These are phyloP conservation scores for Oriolus oriolus DNA, from an alignment of 2,113 vertebrate genomes.

Conservation along the genomic window DNA sequence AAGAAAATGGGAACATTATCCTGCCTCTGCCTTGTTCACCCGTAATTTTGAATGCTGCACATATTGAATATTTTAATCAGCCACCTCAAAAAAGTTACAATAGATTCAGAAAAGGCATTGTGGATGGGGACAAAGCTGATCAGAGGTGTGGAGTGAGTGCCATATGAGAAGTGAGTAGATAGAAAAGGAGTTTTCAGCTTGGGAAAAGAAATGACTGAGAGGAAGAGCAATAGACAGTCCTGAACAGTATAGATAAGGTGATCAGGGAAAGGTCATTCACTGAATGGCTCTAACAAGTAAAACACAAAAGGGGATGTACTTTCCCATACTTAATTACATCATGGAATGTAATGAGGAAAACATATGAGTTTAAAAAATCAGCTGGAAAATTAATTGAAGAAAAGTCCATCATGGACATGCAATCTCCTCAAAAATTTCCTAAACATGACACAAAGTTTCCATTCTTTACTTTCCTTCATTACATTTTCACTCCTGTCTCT, in stretches of 20 bases:
- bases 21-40: not conserved
- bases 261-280: not conserved
- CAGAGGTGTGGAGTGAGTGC: not conserved
- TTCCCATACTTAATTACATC: not conserved
- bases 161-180: not conserved
- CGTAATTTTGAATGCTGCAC: not conserved
- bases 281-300: not conserved
- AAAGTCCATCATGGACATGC: not conserved
- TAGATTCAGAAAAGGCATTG: not conserved
- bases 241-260: not conserved
- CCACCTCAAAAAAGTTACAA: not conserved
- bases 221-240: not conserved
- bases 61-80: not conserved
- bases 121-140: not conserved
- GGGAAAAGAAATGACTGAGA: not conserved
- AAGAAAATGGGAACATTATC: not conserved
- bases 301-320: not conserved
- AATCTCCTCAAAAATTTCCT: not conserved
- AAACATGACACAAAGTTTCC: not conserved
- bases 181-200: not conserved
- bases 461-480: not conserved
- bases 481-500: not conserved
- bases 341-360: not conserved
- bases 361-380: not conserved
- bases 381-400: not conserved